Base-by-base conservation (phyloP, 1,140 invertebrate species). In the Nymphalis io region DNA sequence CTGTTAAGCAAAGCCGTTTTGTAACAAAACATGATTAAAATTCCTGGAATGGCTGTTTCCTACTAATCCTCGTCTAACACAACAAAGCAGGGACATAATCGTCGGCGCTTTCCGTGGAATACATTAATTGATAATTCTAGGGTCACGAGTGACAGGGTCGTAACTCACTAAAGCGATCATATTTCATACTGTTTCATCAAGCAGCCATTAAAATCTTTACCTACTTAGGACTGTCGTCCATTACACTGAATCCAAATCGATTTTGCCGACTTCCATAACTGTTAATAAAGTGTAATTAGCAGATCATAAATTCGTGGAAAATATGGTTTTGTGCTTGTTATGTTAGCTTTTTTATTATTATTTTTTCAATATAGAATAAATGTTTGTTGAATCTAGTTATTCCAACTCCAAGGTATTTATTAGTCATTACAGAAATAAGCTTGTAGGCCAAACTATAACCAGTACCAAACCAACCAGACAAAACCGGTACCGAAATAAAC, bases 81-180 rank as follows among this genome's bases (percentile, higher is more conserved):
- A 58, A 58, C 55, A 58, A 58, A 58, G 55, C 23, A 12, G 33
- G 55, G 55, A 58, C 55, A 38, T 58, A 58, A 58, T 58, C 55
- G 55, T 58, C 55, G 55, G 33, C 55, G 16, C 55, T 38, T 38
- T 58, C 21, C 55, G 55, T 58, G 55, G 55, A 58, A 58, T 58
- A 58, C 55, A 58, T 58, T 58, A 58, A 58, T 58, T 58, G 55
- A 58, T 58, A 58, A 58, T 58, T 58, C 55, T 58, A 38, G 55
- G 55, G 55, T 58, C 55, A 58, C 55, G 12, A 51, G 46, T 51
- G 46, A 51, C 38, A 60, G 58, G 33, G 33, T 60, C 33, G 58
- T 42, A 40, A 39, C 58, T 58, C 23, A 40, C 38, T 20, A n/a
- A 60, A 16, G 58, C 58, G 46, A 20, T 51, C 42, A 51, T 51